Percentiles rank a stretch among this genome's conserved stretches.
phyloP scores from a whole-genome alignment of 1,140 invertebrate species.

The Gryon sp. region DNA sequence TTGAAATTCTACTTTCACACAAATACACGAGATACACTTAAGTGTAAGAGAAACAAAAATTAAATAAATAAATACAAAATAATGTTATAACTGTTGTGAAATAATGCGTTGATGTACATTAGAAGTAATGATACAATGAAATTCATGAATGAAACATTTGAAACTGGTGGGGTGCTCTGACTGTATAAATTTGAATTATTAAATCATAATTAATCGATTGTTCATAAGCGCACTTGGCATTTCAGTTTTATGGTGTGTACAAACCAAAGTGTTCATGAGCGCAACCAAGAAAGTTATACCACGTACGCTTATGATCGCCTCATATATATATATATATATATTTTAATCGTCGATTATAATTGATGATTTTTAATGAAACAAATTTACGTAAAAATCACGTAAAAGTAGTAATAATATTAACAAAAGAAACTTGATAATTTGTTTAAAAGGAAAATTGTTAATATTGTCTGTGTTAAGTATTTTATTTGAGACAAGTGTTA shows the following conservation, averaged over 20 bases:
- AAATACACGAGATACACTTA: background rate
- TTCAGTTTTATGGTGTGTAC: slow-evolving; percentile 45
- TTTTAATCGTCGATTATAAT: no score
- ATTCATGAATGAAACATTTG: slow-evolving; percentile 22
- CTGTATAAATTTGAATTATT: slow-evolving; percentile 59
- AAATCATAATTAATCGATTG: slow-evolving; percentile 22
- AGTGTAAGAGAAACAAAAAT: slow-evolving; percentile 24
- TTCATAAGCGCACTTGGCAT: slow-evolving; percentile 15
- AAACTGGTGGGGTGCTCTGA: background rate
- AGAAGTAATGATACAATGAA: slow-evolving; percentile 1
- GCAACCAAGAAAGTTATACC: slow-evolving; percentile 9
- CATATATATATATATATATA: no score
- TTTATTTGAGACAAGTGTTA: no score
- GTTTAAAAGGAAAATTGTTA: no score
- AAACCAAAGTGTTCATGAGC: slow-evolving; percentile 55
- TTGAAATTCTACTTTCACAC: slow-evolving; percentile 19
- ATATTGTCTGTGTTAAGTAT: no score
- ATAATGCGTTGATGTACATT: slow-evolving; percentile 59
- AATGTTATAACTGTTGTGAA: slow-evolving; percentile 57
- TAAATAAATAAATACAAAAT: slow-evolving; percentile 19
- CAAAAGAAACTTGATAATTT: no score
- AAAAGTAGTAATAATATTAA: no score
- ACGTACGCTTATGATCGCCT: slow-evolving; percentile 2
- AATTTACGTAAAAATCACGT: no score
- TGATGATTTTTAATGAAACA: no score